Percentiles rank a stretch among this genome's conserved stretches.
Conservation (phyloP, 2,113 vertebrate species). For the Tenebrosternarchus preto region DNA sequence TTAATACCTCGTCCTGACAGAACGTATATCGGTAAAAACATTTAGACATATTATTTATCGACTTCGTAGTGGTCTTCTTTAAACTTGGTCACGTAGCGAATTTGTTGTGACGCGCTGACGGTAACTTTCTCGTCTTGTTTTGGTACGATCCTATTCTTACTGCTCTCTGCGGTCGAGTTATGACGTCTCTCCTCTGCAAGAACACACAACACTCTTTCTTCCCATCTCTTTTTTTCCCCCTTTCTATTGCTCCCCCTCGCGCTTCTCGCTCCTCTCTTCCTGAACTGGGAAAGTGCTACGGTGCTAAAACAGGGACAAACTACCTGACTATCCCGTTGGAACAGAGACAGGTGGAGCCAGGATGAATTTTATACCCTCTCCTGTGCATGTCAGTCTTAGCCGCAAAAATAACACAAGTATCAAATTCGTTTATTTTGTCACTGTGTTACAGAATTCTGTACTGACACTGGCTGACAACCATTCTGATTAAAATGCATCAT, state of each 20-base stretch:
- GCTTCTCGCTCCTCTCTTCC: conserved; percentile 48
- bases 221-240: conserved; percentile 5
- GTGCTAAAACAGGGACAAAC: conserved; percentile 70
- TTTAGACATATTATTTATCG: no score
- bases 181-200: conserved; percentile 60
- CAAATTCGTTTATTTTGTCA: not conserved
- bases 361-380: not conserved
- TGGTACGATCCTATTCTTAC: conserved; percentile 49
- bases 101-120: not conserved
- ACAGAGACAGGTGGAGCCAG: conserved; percentile 17
- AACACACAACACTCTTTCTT: conserved; percentile 64
- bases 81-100: no score
- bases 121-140: conserved; percentile 69
- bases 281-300: conserved; percentile 48
- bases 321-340: conserved; percentile 31
- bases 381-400: not conserved
- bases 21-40: not conserved
- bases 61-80: not conserved
- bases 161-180: conserved; percentile 18
- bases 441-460: no score
- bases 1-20: conserved; percentile 13
- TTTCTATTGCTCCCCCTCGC: not conserved
- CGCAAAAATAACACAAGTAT: not conserved
- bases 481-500: no score
- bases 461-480: no score